Evolutionary conservation across 2,797 vertebrate genomes (phyloP).

Genomic region (Ambastaia sidthimunki): DNA sequence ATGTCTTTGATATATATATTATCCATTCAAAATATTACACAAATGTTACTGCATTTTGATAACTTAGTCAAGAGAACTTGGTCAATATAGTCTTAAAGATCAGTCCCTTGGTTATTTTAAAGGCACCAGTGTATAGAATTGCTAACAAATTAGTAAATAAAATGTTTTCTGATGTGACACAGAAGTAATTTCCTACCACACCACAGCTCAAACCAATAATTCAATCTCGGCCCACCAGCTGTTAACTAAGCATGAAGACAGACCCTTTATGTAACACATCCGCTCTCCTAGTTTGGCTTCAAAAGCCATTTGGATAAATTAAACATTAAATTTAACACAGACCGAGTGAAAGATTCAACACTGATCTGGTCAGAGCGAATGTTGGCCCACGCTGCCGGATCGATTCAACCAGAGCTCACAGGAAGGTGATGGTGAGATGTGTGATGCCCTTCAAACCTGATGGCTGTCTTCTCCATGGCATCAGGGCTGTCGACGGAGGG

Average conservation of each 20-base stretch:
- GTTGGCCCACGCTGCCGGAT: background rate
- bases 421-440: background rate
- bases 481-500: slow-evolving; percentile 82
- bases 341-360: background rate
- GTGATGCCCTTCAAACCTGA: slow-evolving; percentile 80
- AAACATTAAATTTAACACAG: background rate
- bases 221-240: slow-evolving; percentile 50
- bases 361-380: background rate
- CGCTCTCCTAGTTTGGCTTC: slow-evolving; percentile 23
- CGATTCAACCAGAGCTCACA: background rate
- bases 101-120: background rate
- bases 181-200: slow-evolving; percentile 27
- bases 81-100: background rate
- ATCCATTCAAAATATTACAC: too few species aligned
- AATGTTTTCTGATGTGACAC: too few species aligned
- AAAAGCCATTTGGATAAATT: slow-evolving; percentile 10
- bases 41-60: too few species aligned
- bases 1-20: too few species aligned
- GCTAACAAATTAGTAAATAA: too few species aligned
- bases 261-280: slow-evolving; percentile 13
- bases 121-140: background rate
- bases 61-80: too few species aligned
- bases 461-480: slow-evolving; percentile 87
- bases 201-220: slow-evolving; percentile 47
- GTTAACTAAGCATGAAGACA: slow-evolving; percentile 39